Evolutionary conservation across 2,113 vertebrate species (phyloP).

Genomic region (Hippocampus mohnikei): DNA sequence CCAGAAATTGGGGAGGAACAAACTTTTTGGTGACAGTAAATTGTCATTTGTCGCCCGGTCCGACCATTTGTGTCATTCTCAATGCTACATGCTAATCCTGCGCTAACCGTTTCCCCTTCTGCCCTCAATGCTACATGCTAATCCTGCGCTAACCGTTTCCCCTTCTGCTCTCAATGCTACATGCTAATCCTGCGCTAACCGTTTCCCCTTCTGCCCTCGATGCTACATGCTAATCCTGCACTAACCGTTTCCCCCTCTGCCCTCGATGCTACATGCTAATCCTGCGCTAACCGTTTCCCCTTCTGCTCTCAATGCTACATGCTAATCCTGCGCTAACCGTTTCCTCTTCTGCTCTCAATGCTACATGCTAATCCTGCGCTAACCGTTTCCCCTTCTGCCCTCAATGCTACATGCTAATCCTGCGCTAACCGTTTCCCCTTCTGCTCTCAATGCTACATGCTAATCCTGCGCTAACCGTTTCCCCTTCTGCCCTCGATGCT

Average conservation of each 20-base stretch:
- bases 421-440: slow-evolving; percentile 4
- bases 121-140: no score
- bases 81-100: neutral
- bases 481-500: no score
- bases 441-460: no score
- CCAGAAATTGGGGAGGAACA: no score
- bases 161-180: neutral
- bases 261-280: no score
- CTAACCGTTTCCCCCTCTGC: slow-evolving; percentile 6
- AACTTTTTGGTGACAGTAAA: no score
- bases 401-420: no score
- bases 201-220: slow-evolving; percentile 8
- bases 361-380: neutral
- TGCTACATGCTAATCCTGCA: neutral
- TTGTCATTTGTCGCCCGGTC: no score
- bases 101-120: no score
- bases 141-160: slow-evolving; percentile 2
- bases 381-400: slow-evolving; percentile 4
- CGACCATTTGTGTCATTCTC: no score
- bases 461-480: neutral
- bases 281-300: slow-evolving; percentile 3
- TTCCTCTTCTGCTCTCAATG: slow-evolving; percentile 7
- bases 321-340: neutral
- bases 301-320: no score
- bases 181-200: neutral